Conservation (phyloP, 2,888 invertebrate genomes). For the Tanypteryx hageni region DNA sequence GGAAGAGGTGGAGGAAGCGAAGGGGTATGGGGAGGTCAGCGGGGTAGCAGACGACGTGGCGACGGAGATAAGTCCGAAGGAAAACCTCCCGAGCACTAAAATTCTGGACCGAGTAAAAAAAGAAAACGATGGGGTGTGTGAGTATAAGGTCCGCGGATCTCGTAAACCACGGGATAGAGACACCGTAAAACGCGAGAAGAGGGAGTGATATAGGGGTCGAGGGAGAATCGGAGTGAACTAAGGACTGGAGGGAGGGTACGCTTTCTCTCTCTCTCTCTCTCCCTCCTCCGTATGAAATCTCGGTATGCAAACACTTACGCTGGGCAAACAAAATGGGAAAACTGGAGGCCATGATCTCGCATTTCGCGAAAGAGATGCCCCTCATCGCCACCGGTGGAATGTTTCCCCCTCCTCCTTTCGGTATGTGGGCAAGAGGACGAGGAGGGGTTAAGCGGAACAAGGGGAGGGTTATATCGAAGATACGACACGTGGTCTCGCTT, state of each 20-base stretch:
- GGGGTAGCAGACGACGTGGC: background rate
- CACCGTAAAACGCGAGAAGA: slow-evolving; percentile 38
- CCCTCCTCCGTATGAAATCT: background rate
- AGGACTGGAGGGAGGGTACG: background rate
- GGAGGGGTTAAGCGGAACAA: background rate
- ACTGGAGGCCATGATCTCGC: slow-evolving; percentile 37
- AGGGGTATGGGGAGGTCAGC: background rate
- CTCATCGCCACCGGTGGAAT: background rate
- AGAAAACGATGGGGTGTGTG: background rate
- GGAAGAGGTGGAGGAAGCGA: no score
- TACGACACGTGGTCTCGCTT: background rate
- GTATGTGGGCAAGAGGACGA: no score
- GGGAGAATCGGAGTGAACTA: no score
- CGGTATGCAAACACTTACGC: slow-evolving; percentile 20
- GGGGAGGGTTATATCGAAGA: background rate
- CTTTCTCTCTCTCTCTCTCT: background rate
- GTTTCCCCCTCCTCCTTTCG: background rate
- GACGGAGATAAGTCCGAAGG: slow-evolving; percentile 37
- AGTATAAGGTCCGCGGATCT: slow-evolving; percentile 55
- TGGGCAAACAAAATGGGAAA: slow-evolving; percentile 12
- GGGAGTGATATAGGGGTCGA: slow-evolving; percentile 22
- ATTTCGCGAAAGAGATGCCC: background rate
- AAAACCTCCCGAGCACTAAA: slow-evolving; percentile 18
- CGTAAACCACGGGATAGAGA: slow-evolving; percentile 44
- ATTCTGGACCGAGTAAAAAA: slow-evolving; percentile 2